Percentiles rank a stretch among this genome's conserved stretches.
Conservation (phyloP, 2,113 vertebrate species). For the Grallaria varia region DNA sequence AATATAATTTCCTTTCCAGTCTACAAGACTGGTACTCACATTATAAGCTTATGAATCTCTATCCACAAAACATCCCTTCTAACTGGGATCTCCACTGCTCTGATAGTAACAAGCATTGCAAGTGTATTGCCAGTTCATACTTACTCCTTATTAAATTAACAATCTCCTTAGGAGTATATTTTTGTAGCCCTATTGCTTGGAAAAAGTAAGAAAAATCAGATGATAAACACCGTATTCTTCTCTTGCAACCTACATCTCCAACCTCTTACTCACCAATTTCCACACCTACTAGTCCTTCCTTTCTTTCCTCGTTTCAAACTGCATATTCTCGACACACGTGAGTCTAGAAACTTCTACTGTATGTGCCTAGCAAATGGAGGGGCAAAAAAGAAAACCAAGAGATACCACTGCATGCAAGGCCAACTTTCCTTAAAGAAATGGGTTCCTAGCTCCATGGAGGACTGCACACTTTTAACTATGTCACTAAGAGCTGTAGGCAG, state of each 20-base stretch:
- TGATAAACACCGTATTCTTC: not conserved
- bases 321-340: not conserved
- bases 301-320: not conserved
- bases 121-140: not conserved
- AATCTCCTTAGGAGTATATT: not conserved
- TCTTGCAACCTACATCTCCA: not conserved
- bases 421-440: not conserved
- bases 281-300: not conserved
- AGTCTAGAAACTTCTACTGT: not conserved
- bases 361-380: not conserved
- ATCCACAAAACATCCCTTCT: not conserved
- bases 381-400: not conserved
- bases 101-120: not conserved
- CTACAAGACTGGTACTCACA: not conserved
- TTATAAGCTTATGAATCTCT: not conserved
- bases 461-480: not conserved
- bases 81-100: not conserved
- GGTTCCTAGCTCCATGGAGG: not conserved
- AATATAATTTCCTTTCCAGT: not conserved
- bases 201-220: too few species aligned
- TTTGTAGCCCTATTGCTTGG: not conserved
- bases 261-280: not conserved
- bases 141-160: not conserved
- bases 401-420: not conserved
- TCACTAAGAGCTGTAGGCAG: not conserved